Percentiles rank a stretch among this genome's conserved stretches.
Conservation (phyloP, 2,888 invertebrate species). For the Lagria hirta region DNA sequence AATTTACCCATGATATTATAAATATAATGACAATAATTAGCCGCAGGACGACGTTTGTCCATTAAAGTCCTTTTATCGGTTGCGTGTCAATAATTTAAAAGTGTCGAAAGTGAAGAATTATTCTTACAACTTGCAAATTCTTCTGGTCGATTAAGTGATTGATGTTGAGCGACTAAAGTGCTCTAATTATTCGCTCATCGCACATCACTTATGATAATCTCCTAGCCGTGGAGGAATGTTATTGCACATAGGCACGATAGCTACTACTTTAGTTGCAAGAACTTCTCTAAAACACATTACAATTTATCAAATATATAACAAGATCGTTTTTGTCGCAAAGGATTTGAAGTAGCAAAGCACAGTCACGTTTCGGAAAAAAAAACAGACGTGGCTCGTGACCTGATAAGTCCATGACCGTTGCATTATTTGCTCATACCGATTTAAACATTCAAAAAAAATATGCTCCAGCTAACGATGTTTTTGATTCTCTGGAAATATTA, state of each 20-base stretch:
- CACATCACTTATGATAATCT: slow-evolving; percentile 26
- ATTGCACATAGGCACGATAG: slow-evolving; percentile 14
- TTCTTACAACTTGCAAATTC: slow-evolving; percentile 16
- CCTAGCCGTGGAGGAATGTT: slow-evolving; percentile 16
- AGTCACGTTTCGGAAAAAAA: slow-evolving; percentile 18
- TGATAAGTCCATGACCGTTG: slow-evolving; percentile 12
- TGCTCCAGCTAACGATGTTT: no score
- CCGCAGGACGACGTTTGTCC: slow-evolving; percentile 9
- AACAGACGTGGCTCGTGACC: slow-evolving; percentile 20
- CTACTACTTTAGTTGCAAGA: slow-evolving; percentile 19
- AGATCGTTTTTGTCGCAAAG: slow-evolving; percentile 18
- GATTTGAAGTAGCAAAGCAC: slow-evolving; percentile 9
- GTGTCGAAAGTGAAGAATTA: slow-evolving; percentile 12
- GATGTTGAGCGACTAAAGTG: slow-evolving; percentile 36
- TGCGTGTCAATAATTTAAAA: slow-evolving; percentile 6
- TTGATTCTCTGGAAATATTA: no score
- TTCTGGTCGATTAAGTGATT: slow-evolving; percentile 37
- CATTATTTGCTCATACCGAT: no score
- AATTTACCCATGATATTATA: slow-evolving; percentile 7
- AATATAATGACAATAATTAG: slow-evolving; percentile 15
- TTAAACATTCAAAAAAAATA: no score
- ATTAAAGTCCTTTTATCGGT: slow-evolving; percentile 9
- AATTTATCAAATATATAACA: slow-evolving; percentile 20
- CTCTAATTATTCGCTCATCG: slow-evolving; percentile 36
- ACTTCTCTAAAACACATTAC: slow-evolving; percentile 14